These are phyloP conservation scores for Aricia agestis DNA, from an alignment of 1,140 invertebrate species.

Conservation along the genomic window DNA sequence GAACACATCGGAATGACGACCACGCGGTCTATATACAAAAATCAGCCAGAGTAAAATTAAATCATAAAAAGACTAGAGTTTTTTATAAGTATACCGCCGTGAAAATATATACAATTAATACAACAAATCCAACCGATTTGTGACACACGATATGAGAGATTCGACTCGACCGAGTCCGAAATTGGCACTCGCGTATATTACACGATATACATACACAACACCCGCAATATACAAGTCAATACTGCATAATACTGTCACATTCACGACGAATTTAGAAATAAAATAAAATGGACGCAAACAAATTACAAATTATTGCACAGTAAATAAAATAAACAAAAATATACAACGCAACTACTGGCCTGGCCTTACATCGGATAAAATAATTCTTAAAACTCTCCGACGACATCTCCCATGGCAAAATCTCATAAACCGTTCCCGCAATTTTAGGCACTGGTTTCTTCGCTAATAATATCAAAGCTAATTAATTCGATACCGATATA, in stretches of 20 bases:
- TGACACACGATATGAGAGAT: constrained; percentile 15
- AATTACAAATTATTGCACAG: constrained; percentile 67
- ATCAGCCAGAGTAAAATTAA: constrained; percentile 53
- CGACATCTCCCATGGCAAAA: constrained; percentile 36
- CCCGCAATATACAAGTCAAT: constrained; percentile 42
- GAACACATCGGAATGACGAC: constrained; percentile 44
- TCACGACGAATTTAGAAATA: constrained; percentile 55
- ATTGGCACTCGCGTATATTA: constrained; percentile 52
- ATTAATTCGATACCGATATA: constrained; percentile 51
- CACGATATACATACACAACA: constrained; percentile 23
- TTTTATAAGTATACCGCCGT: constrained; percentile 64
- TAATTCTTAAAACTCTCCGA: constrained; percentile 32
- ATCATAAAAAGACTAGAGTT: constrained; percentile 70
- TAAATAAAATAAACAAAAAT: constrained; percentile 41
- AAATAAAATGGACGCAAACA: constrained; percentile 68
- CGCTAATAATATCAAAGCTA: constrained; percentile 70
- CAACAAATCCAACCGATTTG: constrained; percentile 25
- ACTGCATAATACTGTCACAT: constrained; percentile 65
- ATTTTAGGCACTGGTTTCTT: constrained; percentile 64
- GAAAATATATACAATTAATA: constrained; percentile 50
- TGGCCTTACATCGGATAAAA: constrained; percentile 31
- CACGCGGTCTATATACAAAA: constrained; percentile 37
- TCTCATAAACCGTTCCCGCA: constrained; percentile 46
- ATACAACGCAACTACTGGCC: constrained; percentile 44
- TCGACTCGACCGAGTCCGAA: constrained; percentile 32